Conservation (phyloP, 2,113 vertebrate species). For the Chloebia gouldiae region DNA sequence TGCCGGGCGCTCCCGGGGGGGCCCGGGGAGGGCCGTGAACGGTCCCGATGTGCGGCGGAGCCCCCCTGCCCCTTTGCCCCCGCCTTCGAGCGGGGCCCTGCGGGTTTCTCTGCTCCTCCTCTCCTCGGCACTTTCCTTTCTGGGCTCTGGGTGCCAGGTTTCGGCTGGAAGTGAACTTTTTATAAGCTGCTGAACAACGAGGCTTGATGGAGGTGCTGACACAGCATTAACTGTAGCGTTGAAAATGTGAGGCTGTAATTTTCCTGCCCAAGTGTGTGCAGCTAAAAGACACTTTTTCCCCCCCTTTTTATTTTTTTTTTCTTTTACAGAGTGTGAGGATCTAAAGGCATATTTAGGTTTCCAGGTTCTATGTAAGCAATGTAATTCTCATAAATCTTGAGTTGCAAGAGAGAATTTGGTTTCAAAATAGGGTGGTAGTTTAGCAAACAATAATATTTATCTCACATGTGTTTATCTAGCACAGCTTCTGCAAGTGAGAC, state of each 20-base stretch:
- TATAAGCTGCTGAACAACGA: conserved; percentile 64
- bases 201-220: conserved; percentile 69
- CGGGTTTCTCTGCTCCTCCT: neutral
- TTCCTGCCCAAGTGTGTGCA: conserved; percentile 56
- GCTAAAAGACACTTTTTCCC: conserved; percentile 31
- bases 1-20: neutral
- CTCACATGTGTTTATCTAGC: neutral
- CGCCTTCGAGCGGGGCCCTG: neutral
- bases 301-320: neutral
- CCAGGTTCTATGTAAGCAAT: conserved; percentile 55
- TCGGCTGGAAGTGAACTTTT: conserved; percentile 34
- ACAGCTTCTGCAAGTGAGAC: conserved; percentile 36
- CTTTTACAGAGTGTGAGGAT: conserved; percentile 16
- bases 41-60: neutral
- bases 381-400: conserved; percentile 71
- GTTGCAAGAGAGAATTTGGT: conserved; percentile 45
- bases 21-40: neutral
- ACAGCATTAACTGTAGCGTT: conserved; percentile 63
- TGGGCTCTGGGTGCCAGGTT: conserved; percentile 42
- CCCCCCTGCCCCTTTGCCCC: neutral
- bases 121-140: neutral
- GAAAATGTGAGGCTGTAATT: conserved; percentile 71
- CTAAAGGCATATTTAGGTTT: conserved; percentile 64
- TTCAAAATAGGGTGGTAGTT: conserved; percentile 18
- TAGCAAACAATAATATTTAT: conserved; percentile 61